A percentile compares a stretch with the other conserved stretches of the same genome.
Conservation (phyloP, 2,113 vertebrate genomes). For the Greenwoodochromis staneri region DNA sequence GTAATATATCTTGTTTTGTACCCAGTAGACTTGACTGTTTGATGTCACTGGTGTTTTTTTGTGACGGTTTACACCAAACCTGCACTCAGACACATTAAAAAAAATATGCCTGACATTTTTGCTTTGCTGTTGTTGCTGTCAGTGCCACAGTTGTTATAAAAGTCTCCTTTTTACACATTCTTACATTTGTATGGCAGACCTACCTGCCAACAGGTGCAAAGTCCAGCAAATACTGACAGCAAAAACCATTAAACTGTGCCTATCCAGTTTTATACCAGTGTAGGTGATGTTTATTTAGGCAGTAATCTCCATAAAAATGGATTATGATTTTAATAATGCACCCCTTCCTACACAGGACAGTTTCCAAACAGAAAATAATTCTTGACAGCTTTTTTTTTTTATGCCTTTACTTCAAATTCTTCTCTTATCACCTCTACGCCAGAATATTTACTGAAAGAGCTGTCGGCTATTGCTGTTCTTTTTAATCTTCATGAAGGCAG, state of each 20-base stretch:
- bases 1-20: neutral
- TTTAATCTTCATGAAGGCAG: slow-evolving; percentile 39
- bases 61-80: neutral
- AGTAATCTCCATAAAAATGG: neutral
- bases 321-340: slow-evolving; percentile 9
- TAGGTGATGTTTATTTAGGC: slow-evolving; percentile 6
- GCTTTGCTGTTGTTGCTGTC: neutral
- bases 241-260: neutral
- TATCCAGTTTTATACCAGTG: neutral
- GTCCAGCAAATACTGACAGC: neutral
- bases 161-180: neutral
- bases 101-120: neutral
- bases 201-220: neutral
- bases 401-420: slow-evolving; percentile 15
- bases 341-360: neutral
- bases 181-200: neutral
- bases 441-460: slow-evolving; percentile 46
- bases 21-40: neutral
- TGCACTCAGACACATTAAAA: neutral
- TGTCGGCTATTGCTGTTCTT: slow-evolving; percentile 36
- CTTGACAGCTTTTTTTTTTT: slow-evolving; percentile 4
- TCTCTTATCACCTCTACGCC: slow-evolving; percentile 49
- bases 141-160: neutral
- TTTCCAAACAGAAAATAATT: slow-evolving; percentile 16
- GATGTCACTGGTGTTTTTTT: neutral